Percentiles rank a stretch among this genome's conserved stretches.
Evolutionary conservation across 2,888 invertebrate species (phyloP).

Genomic region (Acleris holmiana): DNA sequence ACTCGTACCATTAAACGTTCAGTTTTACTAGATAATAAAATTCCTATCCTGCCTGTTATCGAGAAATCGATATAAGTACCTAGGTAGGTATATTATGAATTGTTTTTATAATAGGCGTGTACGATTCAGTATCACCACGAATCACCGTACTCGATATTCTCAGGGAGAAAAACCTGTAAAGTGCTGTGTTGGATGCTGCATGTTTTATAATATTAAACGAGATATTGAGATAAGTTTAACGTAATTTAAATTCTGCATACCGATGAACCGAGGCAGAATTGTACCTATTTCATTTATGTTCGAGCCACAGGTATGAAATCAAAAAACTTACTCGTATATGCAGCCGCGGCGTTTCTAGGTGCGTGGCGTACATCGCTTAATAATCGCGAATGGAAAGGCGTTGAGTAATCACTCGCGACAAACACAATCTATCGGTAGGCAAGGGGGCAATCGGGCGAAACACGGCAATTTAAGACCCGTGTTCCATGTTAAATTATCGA

Average conservation of each 20-base stretch:
- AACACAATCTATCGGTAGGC: conserved; percentile 69
- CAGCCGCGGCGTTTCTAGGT: conserved; percentile 58
- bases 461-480: conserved; percentile 75
- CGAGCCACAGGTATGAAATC: conserved; percentile 20
- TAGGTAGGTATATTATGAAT: conserved; percentile 18
- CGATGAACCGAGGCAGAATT: neutral
- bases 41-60: conserved; percentile 12
- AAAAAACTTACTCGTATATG: conserved; percentile 67
- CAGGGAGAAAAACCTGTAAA: conserved; percentile 12
- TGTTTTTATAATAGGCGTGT: conserved; percentile 12
- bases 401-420: conserved; percentile 63
- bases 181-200: neutral
- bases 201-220: conserved; percentile 19
- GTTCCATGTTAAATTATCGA: conserved; percentile 81
- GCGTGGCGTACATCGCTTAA: conserved; percentile 66
- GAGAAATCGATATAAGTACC: conserved; percentile 35
- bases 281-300: conserved; percentile 1
- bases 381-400: conserved; percentile 64
- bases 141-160: conserved; percentile 19
- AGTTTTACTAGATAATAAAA: conserved; percentile 31
- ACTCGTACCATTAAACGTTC: conserved; percentile 24
- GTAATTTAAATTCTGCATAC: conserved; percentile 5
- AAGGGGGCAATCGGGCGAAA: conserved; percentile 71
- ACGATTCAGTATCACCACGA: conserved; percentile 16
- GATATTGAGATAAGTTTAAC: conserved; percentile 25